Evolutionary conservation across 2,113 vertebrate genomes (phyloP), one percentile per base, ranked within the genome.

Genomic region (Prionailurus viverrinus): DNA sequence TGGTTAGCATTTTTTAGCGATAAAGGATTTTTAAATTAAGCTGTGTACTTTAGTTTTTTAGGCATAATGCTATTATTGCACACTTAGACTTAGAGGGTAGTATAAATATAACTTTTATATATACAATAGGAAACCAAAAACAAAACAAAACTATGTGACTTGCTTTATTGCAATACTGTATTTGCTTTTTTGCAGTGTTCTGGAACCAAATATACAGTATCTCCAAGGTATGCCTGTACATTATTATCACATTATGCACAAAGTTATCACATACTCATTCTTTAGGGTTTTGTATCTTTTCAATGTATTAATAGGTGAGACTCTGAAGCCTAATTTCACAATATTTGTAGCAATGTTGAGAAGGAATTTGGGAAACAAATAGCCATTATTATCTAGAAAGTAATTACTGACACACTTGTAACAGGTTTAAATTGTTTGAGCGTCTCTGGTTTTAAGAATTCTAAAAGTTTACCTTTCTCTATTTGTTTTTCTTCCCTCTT

Each of bases 321-420:
- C 4, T 89, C 55, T 69, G n/a, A 89, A 92, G 41, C 12, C 21
- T 63, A 96, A 36, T 92, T 89, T 21, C 3, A 13, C 48, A 84
- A 81, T 69, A 9, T 91, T 81, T 61, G 18, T 68, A 68, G 3
- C 13, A 87, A 84, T 91, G 4, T 78, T 86, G 16, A 89, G 41
- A 85, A 89, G 9, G 12, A 95, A 78, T 91, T 92, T 27, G 48
- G 7, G 48, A 81, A 91, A 69, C 19, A 88, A 97, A 81, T 93
- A 31, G 3, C 45, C 31, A 61, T 81, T 91, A 81, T 96, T 31
- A 61, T 81, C 41, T 89, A 55, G 39, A 81, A 91, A 71, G 16
- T 68, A 66, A 85, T 87, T 78, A 82, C 29, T 63, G n/a, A 71
- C 51, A 61, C 2, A 81, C 73, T 96, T 95, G 12, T 33, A 89